Evolutionary conservation across 2,888 invertebrate species (phyloP), one percentile per base, ranked within the genome.

Genomic region (Heliconius ethilla): DNA sequence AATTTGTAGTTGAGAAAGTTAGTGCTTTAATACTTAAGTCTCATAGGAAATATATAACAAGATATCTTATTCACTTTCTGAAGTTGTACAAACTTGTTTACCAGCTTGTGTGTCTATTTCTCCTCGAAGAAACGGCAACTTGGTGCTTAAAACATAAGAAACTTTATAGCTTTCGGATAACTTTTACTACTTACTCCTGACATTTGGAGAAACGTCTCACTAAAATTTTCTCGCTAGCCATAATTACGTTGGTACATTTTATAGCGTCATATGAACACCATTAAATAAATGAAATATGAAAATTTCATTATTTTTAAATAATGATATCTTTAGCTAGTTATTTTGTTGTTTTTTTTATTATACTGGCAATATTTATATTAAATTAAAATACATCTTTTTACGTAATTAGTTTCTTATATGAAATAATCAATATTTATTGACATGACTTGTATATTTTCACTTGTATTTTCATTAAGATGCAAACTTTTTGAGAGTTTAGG

Each of bases 41-140:
- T 67, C 59, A 73, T 75, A 74, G 66, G 66, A 77, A 73, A 67
- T 77, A 73, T 55, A 55, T 77, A 77, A 77, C 73, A 67, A 77
- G 67, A 77, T 73, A 67, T 73, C 73, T 67, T 77, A 77, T 77
- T 77, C 76, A 73, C 73, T 73, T 74, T 59, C 73, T 73, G 40
- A 74, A 77, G 66, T 77, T 62, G 40, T 67, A 73, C 73, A 67
- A 73, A 77, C 77, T 77, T 77, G 73, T 77, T 73, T 73, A 77
- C 77, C 33, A 66, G 33, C 67, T 74, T 27, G 66, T 77, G 62
- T 77, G 66, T 76, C 76, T 76, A 66, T 75, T 51, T 66, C 59
- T 77, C 51, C 15, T 62, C 73, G 77, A 77, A 72, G 77, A 77
- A 77, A 77, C 40, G 77, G 63, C 37, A 77, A 73, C 73, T 67